Base-by-base conservation (phyloP, 2,113 vertebrate genomes). In the Oryzias javanicus region DNA sequence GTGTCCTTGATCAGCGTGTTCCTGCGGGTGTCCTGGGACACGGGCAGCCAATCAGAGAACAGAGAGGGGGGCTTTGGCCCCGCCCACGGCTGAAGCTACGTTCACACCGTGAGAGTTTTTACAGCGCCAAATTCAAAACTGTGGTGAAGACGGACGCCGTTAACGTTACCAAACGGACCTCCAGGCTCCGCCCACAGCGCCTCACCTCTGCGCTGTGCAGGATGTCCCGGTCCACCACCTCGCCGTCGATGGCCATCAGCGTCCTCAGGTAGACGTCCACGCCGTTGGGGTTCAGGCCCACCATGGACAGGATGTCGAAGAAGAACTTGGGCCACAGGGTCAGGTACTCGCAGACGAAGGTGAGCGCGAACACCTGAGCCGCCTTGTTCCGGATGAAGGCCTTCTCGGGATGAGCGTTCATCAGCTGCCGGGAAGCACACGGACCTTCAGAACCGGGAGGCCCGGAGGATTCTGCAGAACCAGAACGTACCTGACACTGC, bases 251-350 rank as follows among this genome's bases (percentile, higher is more conserved):
- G 78, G 97, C 97, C 96, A 99, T 97, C 74, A 99, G 93, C 41
- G 94, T 95, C 70, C 97, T 89, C 72, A 99, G 92, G 81, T 99
- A 99, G 75, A 99, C 77, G 86, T 99, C 97, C 19, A 99, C 92
- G 0, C 97, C 97, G 41, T 93, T 89, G 0, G 97, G 95, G 82
- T 94, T 97, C 67, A 97, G 92, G 24, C 95, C 93, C 72, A 98
- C 94, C 77, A 99, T 91, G 17, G 94, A 92, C 14, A 99, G 91
- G 79, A 99, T 85, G 83, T 99, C 95, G 67, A 96, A 98, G 89
- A 99, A 98, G 91, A 97, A 98, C 87, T 98, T 98, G 86, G 96
- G 97, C 97, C 97, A 98, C 75, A 93, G 92, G 13, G 95, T 96
- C 64, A 96, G 91, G 86, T 97, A 99, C 24, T 99, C 97, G 70